These are phyloP conservation scores for Serripes groenlandicus DNA, from an alignment of 2,888 invertebrate species.

Conservation along the genomic window DNA sequence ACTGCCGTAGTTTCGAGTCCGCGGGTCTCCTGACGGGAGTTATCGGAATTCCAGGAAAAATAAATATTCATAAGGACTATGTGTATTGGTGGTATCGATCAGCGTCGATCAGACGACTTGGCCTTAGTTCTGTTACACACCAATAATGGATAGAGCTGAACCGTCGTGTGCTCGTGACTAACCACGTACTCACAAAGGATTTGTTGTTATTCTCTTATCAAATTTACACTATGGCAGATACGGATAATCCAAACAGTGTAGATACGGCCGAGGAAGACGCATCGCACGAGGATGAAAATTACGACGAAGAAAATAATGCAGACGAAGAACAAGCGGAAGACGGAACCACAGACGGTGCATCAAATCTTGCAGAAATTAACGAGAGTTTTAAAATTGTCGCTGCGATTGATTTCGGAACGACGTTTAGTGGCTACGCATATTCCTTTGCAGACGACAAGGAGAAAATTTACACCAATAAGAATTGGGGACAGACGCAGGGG, in stretches of 20 bases:
- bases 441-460: slow-evolving; percentile 79
- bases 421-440: slow-evolving; percentile 83
- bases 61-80: slow-evolving; percentile 32
- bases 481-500: slow-evolving; percentile 83
- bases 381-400: slow-evolving; percentile 80
- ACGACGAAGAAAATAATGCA: background rate
- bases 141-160: background rate
- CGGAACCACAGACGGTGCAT: slow-evolving; percentile 30
- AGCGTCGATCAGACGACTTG: background rate
- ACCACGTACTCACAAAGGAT: slow-evolving; percentile 14
- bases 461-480: slow-evolving; percentile 81
- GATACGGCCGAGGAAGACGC: background rate
- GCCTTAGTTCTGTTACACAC: slow-evolving; percentile 2
- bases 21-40: background rate
- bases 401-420: slow-evolving; percentile 83
- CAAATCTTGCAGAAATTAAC: slow-evolving; percentile 49
- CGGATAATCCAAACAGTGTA: background rate
- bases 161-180: background rate
- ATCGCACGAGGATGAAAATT: background rate
- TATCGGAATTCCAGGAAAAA: slow-evolving; percentile 29
- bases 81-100: slow-evolving; percentile 21
- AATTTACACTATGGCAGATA: slow-evolving; percentile 26
- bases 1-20: background rate
- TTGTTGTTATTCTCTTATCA: background rate
- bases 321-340: slow-evolving; percentile 21